Conservation (phyloP, 2,888 invertebrate genomes). For the Metallyticus violacea region DNA sequence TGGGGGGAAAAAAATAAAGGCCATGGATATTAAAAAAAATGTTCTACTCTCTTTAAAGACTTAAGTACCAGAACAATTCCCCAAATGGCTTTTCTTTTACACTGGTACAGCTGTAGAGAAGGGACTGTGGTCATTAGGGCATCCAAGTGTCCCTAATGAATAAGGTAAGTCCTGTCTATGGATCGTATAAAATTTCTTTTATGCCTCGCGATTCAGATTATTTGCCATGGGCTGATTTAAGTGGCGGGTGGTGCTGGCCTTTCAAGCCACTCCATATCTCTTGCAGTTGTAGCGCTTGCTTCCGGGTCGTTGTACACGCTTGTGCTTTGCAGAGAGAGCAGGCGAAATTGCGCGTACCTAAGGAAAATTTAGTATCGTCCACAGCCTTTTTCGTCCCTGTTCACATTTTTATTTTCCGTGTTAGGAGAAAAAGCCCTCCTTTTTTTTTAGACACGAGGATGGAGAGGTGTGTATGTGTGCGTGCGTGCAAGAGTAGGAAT, state of each 20-base stretch:
- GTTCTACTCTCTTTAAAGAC: neutral
- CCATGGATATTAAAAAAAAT: neutral
- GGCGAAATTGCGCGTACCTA: neutral
- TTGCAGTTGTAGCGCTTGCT: neutral
- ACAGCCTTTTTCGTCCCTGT: slow-evolving; percentile 8
- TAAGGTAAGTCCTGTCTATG: neutral
- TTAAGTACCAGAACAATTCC: neutral
- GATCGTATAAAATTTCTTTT: neutral
- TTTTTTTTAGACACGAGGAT: neutral
- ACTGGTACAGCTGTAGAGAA: neutral
- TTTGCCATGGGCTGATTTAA: neutral
- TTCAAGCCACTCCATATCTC: neutral
- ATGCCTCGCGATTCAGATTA: neutral
- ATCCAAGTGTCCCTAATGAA: neutral
- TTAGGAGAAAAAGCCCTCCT: neutral
- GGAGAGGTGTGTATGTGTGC: slow-evolving; percentile 8
- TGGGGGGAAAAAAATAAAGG: neutral
- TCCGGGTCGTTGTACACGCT: neutral
- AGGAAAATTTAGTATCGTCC: slow-evolving; percentile 17
- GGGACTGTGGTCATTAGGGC: neutral
- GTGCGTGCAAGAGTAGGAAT: neutral
- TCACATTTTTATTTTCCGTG: slow-evolving; percentile 19
- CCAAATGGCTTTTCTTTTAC: neutral
- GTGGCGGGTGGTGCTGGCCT: neutral
- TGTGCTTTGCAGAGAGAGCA: neutral